Base-by-base conservation (phyloP, 2,797 vertebrate species). In the Momotus momota region DNA sequence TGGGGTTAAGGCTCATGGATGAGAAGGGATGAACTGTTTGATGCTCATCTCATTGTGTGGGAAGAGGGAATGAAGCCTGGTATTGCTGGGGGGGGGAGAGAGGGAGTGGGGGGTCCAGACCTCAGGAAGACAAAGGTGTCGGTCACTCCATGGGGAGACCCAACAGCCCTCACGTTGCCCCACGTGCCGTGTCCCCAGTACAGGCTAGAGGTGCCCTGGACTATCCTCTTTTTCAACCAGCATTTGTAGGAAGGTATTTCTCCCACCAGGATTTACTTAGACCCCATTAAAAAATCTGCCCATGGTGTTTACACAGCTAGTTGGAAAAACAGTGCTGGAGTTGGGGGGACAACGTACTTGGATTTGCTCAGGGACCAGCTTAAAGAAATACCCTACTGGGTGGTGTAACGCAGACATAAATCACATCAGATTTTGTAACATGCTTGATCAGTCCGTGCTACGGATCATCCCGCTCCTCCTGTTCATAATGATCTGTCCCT, bases 151-250 rank as follows among this genome's bases (percentile, higher is more conserved):
- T 15, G 35, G 52, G 29, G 65, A 41, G 7, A 33, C 5, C 11
- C 10, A 2, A 10, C 14, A 26, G 12, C 5, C 13, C 51, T 6
- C 0, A 0, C 6, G 0, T 9, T 13, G 45, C 13, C n/a, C 22
- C 10, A 0, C 0, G 7, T 14, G 12, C 16, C 54, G 46, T 70
- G 23, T 22, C 67, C 61, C 62, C 41, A 3, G 41, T 0, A 21
- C 15, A 46, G 64, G 62, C 45, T 60, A 22, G 20, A 35, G 61
- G 22, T 21, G 57, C 1, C 0, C 70, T 22, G 70, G 31, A 4
- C 49, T 48, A 12, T 14, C 58, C 38, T n/a, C 35, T 67, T 16
- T 33, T 22, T 23, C 58, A n/a, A 1, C n/a, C 19, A 3, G 27
- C 6, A 2, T 9, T 54, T 22, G 19, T 6, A 48, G 35, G 73